A percentile compares a stretch with the other conserved stretches of the same genome.
Evolutionary conservation across 1,140 invertebrate species (phyloP).

Genomic region (Drosophila lacertosa): DNA sequence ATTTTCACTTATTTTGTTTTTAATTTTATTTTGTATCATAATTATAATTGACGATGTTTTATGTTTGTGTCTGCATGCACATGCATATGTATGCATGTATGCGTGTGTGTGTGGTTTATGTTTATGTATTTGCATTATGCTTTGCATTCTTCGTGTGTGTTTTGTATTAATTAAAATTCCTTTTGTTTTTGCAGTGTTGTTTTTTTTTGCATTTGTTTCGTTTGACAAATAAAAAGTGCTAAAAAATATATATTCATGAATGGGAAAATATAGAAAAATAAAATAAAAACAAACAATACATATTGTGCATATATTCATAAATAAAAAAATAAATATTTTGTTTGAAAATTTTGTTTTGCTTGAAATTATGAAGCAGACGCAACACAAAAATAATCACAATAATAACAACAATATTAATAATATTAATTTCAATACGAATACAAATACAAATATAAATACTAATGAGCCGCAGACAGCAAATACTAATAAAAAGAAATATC

Average conservation of each 20-base stretch:
- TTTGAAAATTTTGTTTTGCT: constrained; percentile 37
- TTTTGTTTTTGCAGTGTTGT: constrained; percentile 58
- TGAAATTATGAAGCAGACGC: constrained; percentile 61
- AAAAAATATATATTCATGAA: neutral
- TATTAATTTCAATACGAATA: constrained; percentile 54
- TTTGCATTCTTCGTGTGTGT: constrained; percentile 4
- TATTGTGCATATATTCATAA: constrained; percentile 20
- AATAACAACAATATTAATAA: constrained; percentile 60
- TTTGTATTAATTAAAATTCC: constrained; percentile 39
- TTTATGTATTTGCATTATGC: constrained; percentile 1
- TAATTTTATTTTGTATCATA: constrained; percentile 8
- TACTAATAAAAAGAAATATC: constrained; percentile 55
- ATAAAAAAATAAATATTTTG: constrained; percentile 18
- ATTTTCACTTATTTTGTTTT: constrained; percentile 1
- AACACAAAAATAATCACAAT: constrained; percentile 58
- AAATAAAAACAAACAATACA: constrained; percentile 6
- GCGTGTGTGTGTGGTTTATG: neutral
- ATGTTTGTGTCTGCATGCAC: constrained; percentile 18
- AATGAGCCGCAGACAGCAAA: constrained; percentile 46
- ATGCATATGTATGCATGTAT: constrained; percentile 5
- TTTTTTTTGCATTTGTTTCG: constrained; percentile 48
- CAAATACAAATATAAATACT: constrained; percentile 33
- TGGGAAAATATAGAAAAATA: constrained; percentile 7
- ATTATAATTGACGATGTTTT: constrained; percentile 7
- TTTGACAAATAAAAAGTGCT: constrained; percentile 41